These are phyloP conservation scores for Phrynosoma platyrhinos DNA, from an alignment of 2,113 vertebrate species.

Conservation along the genomic window DNA sequence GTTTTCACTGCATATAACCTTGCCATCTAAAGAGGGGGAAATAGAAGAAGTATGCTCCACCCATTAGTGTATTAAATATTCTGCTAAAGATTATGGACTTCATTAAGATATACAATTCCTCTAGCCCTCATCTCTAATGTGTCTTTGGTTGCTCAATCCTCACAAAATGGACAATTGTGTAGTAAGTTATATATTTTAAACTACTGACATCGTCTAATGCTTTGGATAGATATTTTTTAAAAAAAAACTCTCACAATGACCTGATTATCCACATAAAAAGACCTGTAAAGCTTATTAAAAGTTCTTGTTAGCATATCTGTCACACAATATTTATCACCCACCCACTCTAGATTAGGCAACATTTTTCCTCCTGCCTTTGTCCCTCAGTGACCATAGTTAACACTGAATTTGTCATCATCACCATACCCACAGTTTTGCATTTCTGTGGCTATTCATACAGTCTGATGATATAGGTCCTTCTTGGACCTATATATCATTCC, in stretches of 20 bases:
- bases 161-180: slow-evolving; percentile 3
- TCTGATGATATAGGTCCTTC: too few relatives aligned
- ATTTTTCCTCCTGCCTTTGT: too few relatives aligned
- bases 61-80: background rate
- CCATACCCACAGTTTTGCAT: too few relatives aligned
- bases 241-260: background rate
- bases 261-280: background rate
- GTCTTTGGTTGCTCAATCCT: background rate
- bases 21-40: background rate
- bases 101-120: background rate
- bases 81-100: background rate
- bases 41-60: background rate
- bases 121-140: background rate
- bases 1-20: background rate
- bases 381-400: too few relatives aligned
- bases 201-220: slow-evolving; percentile 4
- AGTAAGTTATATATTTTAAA: slow-evolving; percentile 2
- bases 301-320: background rate
- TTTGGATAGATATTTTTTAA: background rate
- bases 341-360: too few relatives aligned
- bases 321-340: background rate
- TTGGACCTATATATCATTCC: too few relatives aligned
- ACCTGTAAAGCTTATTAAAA: background rate
- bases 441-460: too few relatives aligned
- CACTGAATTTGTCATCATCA: too few relatives aligned